Conservation (phyloP, 2,113 vertebrate genomes). For the Marmota flaviventris region DNA sequence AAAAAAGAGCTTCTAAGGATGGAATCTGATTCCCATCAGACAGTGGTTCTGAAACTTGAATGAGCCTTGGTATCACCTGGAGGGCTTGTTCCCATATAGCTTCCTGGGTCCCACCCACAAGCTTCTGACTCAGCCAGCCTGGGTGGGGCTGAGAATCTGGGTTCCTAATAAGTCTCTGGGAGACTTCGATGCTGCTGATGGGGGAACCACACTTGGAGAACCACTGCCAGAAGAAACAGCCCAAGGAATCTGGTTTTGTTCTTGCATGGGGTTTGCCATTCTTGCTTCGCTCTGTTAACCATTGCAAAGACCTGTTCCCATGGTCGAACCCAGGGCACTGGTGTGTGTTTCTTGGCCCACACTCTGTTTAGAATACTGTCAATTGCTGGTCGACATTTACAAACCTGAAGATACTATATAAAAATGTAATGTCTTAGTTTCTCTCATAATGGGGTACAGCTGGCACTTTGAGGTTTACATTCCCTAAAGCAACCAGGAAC, state of each 20-base stretch:
- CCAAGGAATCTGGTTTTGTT: not conserved
- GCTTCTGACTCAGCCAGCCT: not conserved
- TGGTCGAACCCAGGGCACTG: not conserved
- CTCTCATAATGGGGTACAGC: not conserved
- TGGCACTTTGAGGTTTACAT: not conserved
- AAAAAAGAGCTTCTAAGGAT: not conserved
- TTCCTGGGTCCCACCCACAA: not conserved
- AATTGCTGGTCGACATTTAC: not conserved
- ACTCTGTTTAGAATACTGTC: not conserved
- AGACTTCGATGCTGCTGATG: not conserved
- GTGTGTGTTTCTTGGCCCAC: not conserved
- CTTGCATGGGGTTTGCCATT: not conserved
- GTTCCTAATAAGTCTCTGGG: not conserved
- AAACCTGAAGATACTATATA: not conserved
- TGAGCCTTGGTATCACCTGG: not conserved
- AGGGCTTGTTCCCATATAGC: not conserved
- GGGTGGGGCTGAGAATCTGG: not conserved
- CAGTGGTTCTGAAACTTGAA: not conserved
- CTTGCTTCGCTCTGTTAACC: not conserved
- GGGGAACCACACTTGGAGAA: not conserved
- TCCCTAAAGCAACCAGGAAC: not conserved
- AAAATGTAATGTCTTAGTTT: not conserved
- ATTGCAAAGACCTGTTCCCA: not conserved
- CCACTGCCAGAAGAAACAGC: not conserved
- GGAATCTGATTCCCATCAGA: not conserved